A percentile compares a stretch with the other conserved stretches of the same genome.
Conservation (phyloP, 2,888 invertebrate genomes). For the Chydorus sphaericus region DNA sequence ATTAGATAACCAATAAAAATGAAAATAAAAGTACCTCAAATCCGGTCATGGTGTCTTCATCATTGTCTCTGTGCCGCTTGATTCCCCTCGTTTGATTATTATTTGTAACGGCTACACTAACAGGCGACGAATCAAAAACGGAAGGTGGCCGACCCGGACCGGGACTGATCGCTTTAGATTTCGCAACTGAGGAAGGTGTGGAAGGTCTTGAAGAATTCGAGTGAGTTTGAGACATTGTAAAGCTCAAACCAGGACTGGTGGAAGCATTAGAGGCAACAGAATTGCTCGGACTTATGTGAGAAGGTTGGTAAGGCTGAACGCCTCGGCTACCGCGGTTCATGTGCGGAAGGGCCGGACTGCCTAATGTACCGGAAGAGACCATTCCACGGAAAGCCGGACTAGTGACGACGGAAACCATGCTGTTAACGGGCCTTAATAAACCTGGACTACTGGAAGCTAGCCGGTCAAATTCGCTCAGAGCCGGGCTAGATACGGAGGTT, state of each 20-base stretch:
- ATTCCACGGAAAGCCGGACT: constrained; percentile 18
- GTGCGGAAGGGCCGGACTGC: constrained; percentile 12
- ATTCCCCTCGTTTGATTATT: constrained; percentile 2
- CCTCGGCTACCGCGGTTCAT: constrained; percentile 17
- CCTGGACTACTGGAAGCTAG: constrained; percentile 13
- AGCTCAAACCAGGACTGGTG: constrained; percentile 17
- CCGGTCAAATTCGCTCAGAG: constrained; percentile 10
- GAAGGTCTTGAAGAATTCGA: constrained; percentile 10
- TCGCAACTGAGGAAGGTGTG: constrained; percentile 18
- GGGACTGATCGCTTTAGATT: constrained; percentile 16
- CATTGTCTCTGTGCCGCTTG: constrained; percentile 9
- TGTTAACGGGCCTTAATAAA: background rate
- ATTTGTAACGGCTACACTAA: background rate
- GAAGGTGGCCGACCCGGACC: constrained; percentile 14
- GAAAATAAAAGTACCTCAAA: constrained; percentile 4
- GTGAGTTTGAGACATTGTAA: constrained; percentile 8
- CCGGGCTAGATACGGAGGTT: constrained; percentile 6
- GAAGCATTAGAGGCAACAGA: constrained; percentile 16
- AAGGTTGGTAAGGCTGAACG: constrained; percentile 9
- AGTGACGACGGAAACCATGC: constrained; percentile 5
- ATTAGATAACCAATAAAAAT: background rate
- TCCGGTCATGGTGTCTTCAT: constrained; percentile 6
- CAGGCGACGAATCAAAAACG: background rate
- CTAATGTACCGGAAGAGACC: constrained; percentile 8
- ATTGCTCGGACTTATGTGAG: constrained; percentile 8